These are phyloP conservation scores for Oreonectes daqikongensis DNA, from an alignment of 2,797 vertebrate genomes.

Conservation along the genomic window DNA sequence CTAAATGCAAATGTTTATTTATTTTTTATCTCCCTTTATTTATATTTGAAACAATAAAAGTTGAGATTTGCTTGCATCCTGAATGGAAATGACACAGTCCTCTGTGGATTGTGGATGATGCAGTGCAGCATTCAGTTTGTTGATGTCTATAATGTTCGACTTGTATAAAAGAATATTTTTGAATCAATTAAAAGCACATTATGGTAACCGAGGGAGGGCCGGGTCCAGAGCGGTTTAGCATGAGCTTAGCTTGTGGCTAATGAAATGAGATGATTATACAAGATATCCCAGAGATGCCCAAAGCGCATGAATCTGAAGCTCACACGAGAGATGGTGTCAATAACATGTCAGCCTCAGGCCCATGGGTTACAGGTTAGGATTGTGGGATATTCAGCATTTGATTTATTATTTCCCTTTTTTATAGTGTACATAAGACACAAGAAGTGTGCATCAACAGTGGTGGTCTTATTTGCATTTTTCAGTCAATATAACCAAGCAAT, in stretches of 20 bases:
- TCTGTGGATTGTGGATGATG: not conserved
- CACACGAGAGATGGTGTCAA: slow-evolving; percentile 53
- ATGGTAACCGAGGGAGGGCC: slow-evolving; percentile 52
- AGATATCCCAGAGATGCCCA: slow-evolving; percentile 48
- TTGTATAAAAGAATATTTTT: slow-evolving; percentile 17
- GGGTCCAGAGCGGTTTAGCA: slow-evolving; percentile 48
- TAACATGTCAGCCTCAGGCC: slow-evolving; percentile 45
- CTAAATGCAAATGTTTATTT: too few species aligned
- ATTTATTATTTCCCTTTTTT: slow-evolving; percentile 20
- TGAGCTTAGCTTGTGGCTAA: slow-evolving; percentile 55
- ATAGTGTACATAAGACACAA: too few species aligned
- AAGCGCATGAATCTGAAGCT: slow-evolving; percentile 39
- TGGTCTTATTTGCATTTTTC: too few species aligned
- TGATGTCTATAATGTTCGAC: not conserved
- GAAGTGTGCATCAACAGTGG: too few species aligned
- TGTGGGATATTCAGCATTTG: slow-evolving; percentile 4
- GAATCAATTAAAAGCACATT: slow-evolving; percentile 68
- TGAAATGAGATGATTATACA: slow-evolving; percentile 63
- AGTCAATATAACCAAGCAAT: not conserved
- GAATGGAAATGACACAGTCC: not conserved
- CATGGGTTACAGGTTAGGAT: slow-evolving; percentile 43
- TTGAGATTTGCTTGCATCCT: not conserved
- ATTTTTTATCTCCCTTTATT: not conserved
- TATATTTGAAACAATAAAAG: slow-evolving; percentile 18
- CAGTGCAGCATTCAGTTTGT: not conserved